A percentile compares a stretch with the other conserved stretches of the same genome.
phyloP scores from a whole-genome alignment of 2,113 vertebrate species.

The Solea solea region DNA sequence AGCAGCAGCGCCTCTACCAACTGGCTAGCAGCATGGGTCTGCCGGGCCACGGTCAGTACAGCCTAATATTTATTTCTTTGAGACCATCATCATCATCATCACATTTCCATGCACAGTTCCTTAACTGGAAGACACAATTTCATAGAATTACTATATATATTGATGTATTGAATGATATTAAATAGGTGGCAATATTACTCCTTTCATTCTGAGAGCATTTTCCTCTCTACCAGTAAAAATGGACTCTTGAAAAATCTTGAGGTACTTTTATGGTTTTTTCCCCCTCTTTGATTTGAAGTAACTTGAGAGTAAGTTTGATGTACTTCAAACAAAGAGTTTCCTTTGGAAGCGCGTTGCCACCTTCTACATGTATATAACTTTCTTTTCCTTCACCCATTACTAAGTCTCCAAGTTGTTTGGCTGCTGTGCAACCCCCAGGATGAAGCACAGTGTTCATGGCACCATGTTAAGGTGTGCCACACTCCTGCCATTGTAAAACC shows the following conservation, averaged over 20 bases:
- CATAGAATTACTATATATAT: too few relatives aligned
- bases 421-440: slow-evolving; percentile 49
- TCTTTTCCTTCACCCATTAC: slow-evolving; percentile 54
- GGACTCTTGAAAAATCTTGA: slow-evolving; percentile 26
- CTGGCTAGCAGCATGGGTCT: slow-evolving; percentile 93
- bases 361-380: slow-evolving; percentile 23
- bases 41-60: slow-evolving; percentile 87
- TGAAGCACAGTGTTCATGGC: slow-evolving; percentile 40
- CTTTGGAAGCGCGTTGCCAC: slow-evolving; percentile 25
- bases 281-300: slow-evolving; percentile 33
- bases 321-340: slow-evolving; percentile 29
- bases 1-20: slow-evolving; percentile 94
- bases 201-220: too few relatives aligned
- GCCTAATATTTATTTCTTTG: slow-evolving; percentile 31
- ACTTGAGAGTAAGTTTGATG: slow-evolving; percentile 9
- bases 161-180: too few relatives aligned
- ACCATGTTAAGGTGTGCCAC: slow-evolving; percentile 55
- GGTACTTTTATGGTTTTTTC: neutral
- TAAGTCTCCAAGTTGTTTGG: slow-evolving; percentile 34
- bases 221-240: neutral
- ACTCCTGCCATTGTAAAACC: slow-evolving; percentile 57
- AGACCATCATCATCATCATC: neutral
- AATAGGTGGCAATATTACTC: too few relatives aligned
- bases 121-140: too few relatives aligned
- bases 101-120: too few relatives aligned